phyloP scores from a whole-genome alignment of 2,113 vertebrate species.

The Vulpes ferrilata region DNA sequence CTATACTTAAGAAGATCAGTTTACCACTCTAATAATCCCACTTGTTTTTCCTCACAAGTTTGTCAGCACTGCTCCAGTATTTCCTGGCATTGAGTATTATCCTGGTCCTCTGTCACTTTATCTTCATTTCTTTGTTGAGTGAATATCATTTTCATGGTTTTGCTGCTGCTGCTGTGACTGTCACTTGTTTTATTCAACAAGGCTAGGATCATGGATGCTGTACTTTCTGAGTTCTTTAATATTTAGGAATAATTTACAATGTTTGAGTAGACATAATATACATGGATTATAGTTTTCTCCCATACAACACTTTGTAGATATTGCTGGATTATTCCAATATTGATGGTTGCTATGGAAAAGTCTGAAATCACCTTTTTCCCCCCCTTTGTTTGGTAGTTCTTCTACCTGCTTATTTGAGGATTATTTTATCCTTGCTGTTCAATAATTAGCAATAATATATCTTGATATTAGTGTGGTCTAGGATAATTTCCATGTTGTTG shows the following conservation, averaged over 20 bases:
- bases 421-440: background rate
- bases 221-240: constrained; percentile 6
- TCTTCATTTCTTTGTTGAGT: background rate
- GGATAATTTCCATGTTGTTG: background rate
- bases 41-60: background rate
- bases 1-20: background rate
- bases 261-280: background rate
- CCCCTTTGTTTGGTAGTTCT: background rate
- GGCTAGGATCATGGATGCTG: background rate
- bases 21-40: background rate
- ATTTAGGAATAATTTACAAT: background rate
- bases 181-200: background rate
- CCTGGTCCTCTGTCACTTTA: background rate
- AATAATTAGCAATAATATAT: background rate
- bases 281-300: background rate
- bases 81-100: background rate
- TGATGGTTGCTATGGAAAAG: background rate
- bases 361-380: background rate
- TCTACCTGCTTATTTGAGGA: background rate
- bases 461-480: background rate
- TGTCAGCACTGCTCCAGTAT: background rate
- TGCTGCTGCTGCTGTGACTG: background rate
- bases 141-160: background rate
- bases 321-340: background rate
- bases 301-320: background rate